Base-by-base conservation (phyloP, 2,797 vertebrate genomes). In the Mastacembelus armatus region DNA sequence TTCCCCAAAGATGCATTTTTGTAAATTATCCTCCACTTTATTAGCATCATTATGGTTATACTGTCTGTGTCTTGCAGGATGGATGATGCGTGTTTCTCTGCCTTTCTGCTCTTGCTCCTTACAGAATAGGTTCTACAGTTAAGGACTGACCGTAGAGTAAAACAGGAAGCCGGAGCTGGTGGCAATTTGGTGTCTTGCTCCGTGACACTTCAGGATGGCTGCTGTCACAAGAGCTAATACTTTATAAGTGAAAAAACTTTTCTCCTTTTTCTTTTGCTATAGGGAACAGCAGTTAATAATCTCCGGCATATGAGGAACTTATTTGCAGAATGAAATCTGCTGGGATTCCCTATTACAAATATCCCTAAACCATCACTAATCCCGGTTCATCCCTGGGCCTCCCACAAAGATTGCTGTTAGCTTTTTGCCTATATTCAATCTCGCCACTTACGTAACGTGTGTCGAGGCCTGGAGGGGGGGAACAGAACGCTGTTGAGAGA, bases 281-380 rank as follows among this genome's bases (percentile, higher is more conserved):
- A 35, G 35, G 8, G 21, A 36, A 10, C 15, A 16, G 50, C 49
- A 5, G 29, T 3, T 62, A 40, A 62, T 35, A 32, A 42, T 77
- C 56, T 14, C 30, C 14, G 54, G 27, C 44, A 19, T 36, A 47
- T 26, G 27, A 60, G 26, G 58, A 38, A 58, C 59, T 68, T 68
- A 70, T 83, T 75, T 79, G 29, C 62, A 5, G n/a, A 35, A 52
- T 33, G 10, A 70, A 76, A 71, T 80, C 79, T 66, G 57, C 64
- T 21, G 77, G 70, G 80, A 85, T 56, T 71, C 75, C 45, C 54
- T 62, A 16, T 78, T 50, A 75, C 74, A 80, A 85, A 86, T 66
- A 86, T 79, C 79, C 55, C 66, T 78, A 63, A 84, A 80, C 56
- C 81, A 61, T 62, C 77, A 18, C 58, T 86, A 81, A 87, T 84